Base-by-base conservation (phyloP, 2,888 invertebrate genomes). In the Thelaira solivaga region DNA sequence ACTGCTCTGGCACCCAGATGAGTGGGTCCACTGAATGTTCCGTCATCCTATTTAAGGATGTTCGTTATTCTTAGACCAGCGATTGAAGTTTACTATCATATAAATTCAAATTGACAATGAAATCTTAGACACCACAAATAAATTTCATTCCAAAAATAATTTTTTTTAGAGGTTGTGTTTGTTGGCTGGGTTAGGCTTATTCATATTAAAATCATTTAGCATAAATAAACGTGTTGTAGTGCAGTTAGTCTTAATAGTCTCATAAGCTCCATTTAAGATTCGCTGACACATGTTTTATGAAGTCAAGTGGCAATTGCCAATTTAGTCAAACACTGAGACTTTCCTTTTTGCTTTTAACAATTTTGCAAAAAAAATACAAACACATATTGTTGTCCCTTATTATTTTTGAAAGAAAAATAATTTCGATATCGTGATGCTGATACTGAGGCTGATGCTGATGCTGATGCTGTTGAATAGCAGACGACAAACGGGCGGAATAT, bases 201-300 rank as follows among this genome's bases (percentile, higher is more conserved):
- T n/a, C n/a, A 29, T 43, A 13, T 53, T 24, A 6, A n/a, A 20
- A 20, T 39, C 49, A 49, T 49, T 62, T 62, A 16, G 8, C 51
- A 43, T 43, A 43, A 49, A 41, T 20, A 72, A 47, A 49, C 29
- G 26, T 34, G 10, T 34, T 11, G 4, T 41, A 65, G 53, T 11
- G 4, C 31, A 65, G 53, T 69, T 57, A 69, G 64, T 78, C 76
- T 81, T 88, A 88, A 87, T 88, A 88, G 87, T 87, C 87, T 85
- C 84, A 85, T 86, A 86, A 86, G 86, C 88, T 86, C 83, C 86
- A 85, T 85, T 86, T 86, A 86, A 86, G 86, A 88, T 86, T 86
- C 86, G 88, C 86, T 88, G 87, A 88, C 89, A 88, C 88, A 88
- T 88, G 88, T 87, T 85, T 84, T 83, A 82, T 81, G 81, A 82